Percentiles rank a stretch among this genome's conserved stretches.
phyloP scores from a whole-genome alignment of 2,888 invertebrate species.

The Tinea semifulvella region DNA sequence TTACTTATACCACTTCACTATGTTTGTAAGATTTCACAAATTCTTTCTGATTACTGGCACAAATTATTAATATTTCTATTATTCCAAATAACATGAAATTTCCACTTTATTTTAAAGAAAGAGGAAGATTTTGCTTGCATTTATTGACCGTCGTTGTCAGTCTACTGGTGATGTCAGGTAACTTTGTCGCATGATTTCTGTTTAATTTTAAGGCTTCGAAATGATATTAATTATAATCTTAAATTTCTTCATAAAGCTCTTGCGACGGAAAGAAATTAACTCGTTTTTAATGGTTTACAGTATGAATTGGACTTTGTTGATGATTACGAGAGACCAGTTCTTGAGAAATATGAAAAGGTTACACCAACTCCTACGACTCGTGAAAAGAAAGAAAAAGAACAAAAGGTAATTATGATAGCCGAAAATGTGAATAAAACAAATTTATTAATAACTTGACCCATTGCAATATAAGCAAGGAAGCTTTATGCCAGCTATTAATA shows the following conservation, averaged over 20 bases:
- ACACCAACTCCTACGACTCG: conserved; percentile 62
- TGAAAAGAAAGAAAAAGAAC: conserved; percentile 56
- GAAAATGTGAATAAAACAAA: neutral
- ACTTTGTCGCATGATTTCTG: neutral
- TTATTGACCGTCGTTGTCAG: conserved; percentile 5
- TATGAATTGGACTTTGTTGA: conserved; percentile 64
- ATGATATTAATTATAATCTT: too few species aligned
- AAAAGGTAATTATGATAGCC: conserved; percentile 41
- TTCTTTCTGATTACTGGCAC: neutral
- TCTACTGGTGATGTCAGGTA: neutral
- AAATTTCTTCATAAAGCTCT: too few species aligned
- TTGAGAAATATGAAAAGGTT: conserved; percentile 76
- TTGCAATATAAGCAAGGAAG: too few species aligned
- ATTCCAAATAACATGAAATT: neutral
- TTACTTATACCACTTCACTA: too few species aligned
- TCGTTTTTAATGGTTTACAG: conserved; percentile 41
- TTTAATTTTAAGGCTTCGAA: neutral
- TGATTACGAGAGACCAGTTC: conserved; percentile 80
- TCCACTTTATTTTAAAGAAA: neutral
- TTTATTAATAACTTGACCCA: neutral
- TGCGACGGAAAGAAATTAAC: too few species aligned
- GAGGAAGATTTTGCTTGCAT: neutral
- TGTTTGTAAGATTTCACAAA: too few species aligned
- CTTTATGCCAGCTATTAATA: too few species aligned
- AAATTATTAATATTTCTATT: neutral